phyloP scores from a whole-genome alignment of 2,113 vertebrate species.

The Petrocephalus zakoni region DNA sequence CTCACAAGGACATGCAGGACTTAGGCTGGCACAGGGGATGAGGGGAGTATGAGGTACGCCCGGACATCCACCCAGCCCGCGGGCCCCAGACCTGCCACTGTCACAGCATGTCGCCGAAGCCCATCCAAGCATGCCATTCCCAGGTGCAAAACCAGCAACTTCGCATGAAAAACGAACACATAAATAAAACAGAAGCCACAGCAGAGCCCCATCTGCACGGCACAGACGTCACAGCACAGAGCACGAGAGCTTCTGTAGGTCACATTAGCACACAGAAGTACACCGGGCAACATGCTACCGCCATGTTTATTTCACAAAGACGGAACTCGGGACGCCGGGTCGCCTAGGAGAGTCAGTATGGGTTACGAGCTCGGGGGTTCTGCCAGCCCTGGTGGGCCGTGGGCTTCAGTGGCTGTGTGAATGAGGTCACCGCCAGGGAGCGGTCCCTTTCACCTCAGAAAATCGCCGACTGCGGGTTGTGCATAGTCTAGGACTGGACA shows the following conservation, averaged over 20 bases:
- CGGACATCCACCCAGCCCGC: constrained; percentile 49
- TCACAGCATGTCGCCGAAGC: constrained; percentile 54
- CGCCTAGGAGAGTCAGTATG: constrained; percentile 2
- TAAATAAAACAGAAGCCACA: constrained; percentile 43
- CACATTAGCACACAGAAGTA: constrained; percentile 12
- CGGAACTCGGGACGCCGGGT: neutral
- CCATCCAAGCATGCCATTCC: constrained; percentile 66
- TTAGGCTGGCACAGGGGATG: constrained; percentile 53
- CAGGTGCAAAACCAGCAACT: constrained; percentile 49
- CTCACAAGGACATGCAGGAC: constrained; percentile 64
- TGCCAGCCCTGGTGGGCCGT: constrained; percentile 51
- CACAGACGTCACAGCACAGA: constrained; percentile 55
- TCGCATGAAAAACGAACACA: constrained; percentile 39
- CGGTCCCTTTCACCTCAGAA: constrained; percentile 44
- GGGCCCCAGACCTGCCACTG: constrained; percentile 47
- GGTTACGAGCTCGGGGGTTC: constrained; percentile 24
- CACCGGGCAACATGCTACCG: constrained; percentile 12
- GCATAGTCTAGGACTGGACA: no score
- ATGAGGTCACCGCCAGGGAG: constrained; percentile 51
- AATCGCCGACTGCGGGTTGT: neutral
- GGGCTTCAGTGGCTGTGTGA: constrained; percentile 53
- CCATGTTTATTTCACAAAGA: neutral
- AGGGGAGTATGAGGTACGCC: constrained; percentile 45
- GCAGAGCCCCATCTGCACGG: constrained; percentile 39
- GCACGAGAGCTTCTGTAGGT: constrained; percentile 50